phyloP scores from a whole-genome alignment of 2,888 invertebrate genomes.

The Bimastos eiseni region DNA sequence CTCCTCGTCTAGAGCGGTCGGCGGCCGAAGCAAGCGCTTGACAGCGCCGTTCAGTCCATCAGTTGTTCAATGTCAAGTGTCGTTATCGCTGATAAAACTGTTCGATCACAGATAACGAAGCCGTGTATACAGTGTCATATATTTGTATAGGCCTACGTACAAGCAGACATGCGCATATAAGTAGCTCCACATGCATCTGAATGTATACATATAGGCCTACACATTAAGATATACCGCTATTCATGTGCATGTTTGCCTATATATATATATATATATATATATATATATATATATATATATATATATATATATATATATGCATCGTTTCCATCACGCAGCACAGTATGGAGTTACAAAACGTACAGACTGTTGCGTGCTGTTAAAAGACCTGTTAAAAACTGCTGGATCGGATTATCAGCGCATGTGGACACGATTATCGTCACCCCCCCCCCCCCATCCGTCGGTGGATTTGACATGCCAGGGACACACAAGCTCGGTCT shows the following conservation, averaged over 20 bases:
- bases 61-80: slow-evolving; percentile 13
- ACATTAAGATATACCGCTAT: background rate
- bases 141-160: background rate
- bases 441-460: too few species aligned
- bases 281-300: background rate
- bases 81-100: slow-evolving; percentile 13
- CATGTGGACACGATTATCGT: background rate
- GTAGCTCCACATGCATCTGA: background rate
- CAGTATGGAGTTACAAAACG: slow-evolving; percentile 1
- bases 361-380: background rate
- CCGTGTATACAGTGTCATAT: background rate
- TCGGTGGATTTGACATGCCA: background rate
- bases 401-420: background rate
- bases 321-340: background rate
- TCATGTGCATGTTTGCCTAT: background rate
- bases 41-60: background rate
- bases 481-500: background rate
- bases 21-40: background rate
- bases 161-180: background rate
- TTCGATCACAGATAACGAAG: background rate
- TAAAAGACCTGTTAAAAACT: too few species aligned
- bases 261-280: background rate
- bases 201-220: background rate
- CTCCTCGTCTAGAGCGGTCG: background rate
- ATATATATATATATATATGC: background rate